Evolutionary conservation across 2,888 invertebrate species (phyloP).

Genomic region (Autographa gamma): DNA sequence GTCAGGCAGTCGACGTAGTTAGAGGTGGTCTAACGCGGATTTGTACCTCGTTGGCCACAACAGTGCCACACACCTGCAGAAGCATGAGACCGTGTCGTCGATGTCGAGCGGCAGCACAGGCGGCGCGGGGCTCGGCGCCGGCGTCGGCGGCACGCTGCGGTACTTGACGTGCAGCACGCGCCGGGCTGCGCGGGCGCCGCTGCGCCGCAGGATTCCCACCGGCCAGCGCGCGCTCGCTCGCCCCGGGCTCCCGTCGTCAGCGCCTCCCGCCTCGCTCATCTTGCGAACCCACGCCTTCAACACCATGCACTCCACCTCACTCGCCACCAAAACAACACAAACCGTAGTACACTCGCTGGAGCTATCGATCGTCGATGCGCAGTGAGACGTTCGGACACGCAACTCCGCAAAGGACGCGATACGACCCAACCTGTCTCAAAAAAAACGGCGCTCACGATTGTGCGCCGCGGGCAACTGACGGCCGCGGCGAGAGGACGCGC

Average conservation of each 20-base stretch:
- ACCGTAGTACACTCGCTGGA: slow-evolving; percentile 13
- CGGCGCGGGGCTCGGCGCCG: slow-evolving; percentile 60
- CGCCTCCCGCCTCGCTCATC: slow-evolving; percentile 68
- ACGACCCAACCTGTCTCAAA: slow-evolving; percentile 50
- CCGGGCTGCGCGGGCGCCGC: slow-evolving; percentile 78
- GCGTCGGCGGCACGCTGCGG: slow-evolving; percentile 76
- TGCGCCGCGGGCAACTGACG: slow-evolving; percentile 72
- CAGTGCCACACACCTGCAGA: slow-evolving; percentile 91
- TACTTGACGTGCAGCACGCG: slow-evolving; percentile 81
- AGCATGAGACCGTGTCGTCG: slow-evolving; percentile 93
- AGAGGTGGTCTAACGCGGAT: slow-evolving; percentile 6
- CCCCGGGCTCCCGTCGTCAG: slow-evolving; percentile 60
- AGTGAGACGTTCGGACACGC: slow-evolving; percentile 11
- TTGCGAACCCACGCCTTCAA: slow-evolving; percentile 64
- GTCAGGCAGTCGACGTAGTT: background rate
- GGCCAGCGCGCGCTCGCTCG: slow-evolving; percentile 72
- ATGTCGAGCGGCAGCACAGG: slow-evolving; percentile 87
- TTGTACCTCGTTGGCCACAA: slow-evolving; percentile 44
- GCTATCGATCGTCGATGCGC: slow-evolving; percentile 8
- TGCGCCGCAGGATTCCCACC: slow-evolving; percentile 77
- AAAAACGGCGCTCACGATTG: slow-evolving; percentile 70
- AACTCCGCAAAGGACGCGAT: slow-evolving; percentile 21
- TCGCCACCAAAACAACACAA: slow-evolving; percentile 44
- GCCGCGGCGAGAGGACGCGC: slow-evolving; percentile 60
- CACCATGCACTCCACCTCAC: slow-evolving; percentile 63